These are phyloP conservation scores for Otocyon megalotis DNA, from an alignment of 2,113 vertebrate genomes.

Conservation along the genomic window DNA sequence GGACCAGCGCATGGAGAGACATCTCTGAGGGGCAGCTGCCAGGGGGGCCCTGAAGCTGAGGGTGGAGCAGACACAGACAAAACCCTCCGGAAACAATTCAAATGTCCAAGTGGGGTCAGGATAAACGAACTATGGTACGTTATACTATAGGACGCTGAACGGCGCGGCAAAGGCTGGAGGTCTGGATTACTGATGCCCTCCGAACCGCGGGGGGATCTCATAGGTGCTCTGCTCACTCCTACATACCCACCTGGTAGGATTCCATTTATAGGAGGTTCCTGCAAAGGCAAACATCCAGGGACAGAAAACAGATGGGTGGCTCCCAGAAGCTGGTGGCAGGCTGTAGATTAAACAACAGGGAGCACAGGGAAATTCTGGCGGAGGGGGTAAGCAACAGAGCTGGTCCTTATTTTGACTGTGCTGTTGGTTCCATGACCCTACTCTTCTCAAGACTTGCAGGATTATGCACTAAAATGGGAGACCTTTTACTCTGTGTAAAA, in stretches of 20 bases:
- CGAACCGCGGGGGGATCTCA: fast-evolving
- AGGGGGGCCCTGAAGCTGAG: background rate
- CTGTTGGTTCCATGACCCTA: background rate
- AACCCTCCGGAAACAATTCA: background rate
- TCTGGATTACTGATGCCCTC: background rate
- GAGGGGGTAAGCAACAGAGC: background rate
- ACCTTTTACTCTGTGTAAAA: background rate
- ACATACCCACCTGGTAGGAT: too few species aligned
- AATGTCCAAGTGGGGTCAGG: background rate
- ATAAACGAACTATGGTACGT: background rate
- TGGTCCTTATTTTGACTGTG: background rate
- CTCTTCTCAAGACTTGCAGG: background rate
- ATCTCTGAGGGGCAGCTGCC: background rate
- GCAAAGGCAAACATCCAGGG: background rate
- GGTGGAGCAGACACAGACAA: background rate
- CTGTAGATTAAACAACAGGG: background rate
- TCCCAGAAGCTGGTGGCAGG: too few species aligned
- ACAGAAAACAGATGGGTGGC: background rate
- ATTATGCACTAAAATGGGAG: background rate
- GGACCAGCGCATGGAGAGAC: background rate
- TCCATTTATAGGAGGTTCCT: background rate
- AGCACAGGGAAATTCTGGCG: background rate
- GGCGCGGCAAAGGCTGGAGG: too few species aligned
- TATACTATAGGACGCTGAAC: fast-evolving
- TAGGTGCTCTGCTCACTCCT: fast-evolving